Base-by-base conservation (phyloP, 53 echinoderm and acorn worm species). In the Zoroaster sp. region DNA sequence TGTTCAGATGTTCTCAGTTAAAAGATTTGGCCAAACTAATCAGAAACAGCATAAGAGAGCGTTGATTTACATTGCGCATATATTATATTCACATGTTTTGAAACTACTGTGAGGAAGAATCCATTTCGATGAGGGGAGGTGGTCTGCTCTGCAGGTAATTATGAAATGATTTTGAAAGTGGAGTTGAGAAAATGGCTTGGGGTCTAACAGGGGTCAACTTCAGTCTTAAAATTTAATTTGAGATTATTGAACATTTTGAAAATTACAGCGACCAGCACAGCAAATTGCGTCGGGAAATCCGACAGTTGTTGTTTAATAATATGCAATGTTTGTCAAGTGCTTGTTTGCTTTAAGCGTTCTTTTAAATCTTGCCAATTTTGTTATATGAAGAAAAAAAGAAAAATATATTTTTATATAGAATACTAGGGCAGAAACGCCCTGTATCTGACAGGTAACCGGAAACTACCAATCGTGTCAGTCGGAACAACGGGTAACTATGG, bases 401-500 rank as follows among this genome's bases (percentile, higher is more conserved):
- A 38, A 28, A 53, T 85, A 85, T 85, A 85, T 85, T 85, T 85
- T 85, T 85, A 35, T 85, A 85, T 85, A 69, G 51, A 85, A 85
- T 85, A 85, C 85, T 69, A 69, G 45, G 85, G 51, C 85, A 9
- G 34, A 69, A 32, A 33, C 36, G 47, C 67, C 35, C 45, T 40
- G 85, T 85, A 70, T 37, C 11, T 8, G 49, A 35, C 37, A 35
- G 49, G 31, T 39, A 85, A 46, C 71, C 41, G 70, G 85, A 85
- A 69, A 65, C 69, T 69, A 70, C 85, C 85, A 85, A 85, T 85
- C 47, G 8, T 85, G 85, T 85, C 85, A 85, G 85, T 85, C 85
- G 85, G 85, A 85, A 85, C 85, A 85, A 85, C 85, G 85, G 85
- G 85, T 85, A 85, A 85, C 85, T 85, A 71, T 85, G 70, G 71